Evolutionary conservation across 2,113 vertebrate species (phyloP).

Genomic region (Argyrosomus japonicus): DNA sequence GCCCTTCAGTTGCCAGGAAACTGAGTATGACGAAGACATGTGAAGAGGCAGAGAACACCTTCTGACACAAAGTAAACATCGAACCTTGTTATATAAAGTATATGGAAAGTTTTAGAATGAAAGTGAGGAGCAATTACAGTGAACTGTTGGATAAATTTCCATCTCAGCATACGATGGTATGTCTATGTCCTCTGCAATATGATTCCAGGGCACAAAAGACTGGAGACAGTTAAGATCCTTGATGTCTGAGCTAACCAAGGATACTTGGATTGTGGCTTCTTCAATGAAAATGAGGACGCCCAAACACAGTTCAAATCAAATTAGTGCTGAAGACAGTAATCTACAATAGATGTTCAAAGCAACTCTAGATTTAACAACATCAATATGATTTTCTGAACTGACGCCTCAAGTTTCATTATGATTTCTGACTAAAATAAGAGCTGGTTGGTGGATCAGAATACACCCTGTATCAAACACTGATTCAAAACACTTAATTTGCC

Average conservation of each 20-base stretch:
- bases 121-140: constrained; percentile 29
- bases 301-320: neutral
- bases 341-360: neutral
- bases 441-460: too few species aligned
- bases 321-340: neutral
- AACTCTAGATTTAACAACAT: neutral
- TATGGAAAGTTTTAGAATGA: constrained; percentile 38
- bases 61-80: constrained; percentile 67
- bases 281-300: neutral
- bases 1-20: constrained; percentile 81
- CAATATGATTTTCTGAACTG: neutral
- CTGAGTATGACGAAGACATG: constrained; percentile 62
- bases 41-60: constrained; percentile 64
- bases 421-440: too few species aligned
- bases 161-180: neutral
- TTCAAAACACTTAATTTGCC: too few species aligned
- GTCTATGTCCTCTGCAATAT: constrained; percentile 15
- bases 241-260: neutral
- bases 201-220: neutral
- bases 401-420: neutral
- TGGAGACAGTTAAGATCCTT: neutral
- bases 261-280: constrained; percentile 3
- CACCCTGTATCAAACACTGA: too few species aligned
- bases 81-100: constrained; percentile 52
- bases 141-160: constrained; percentile 1